Evolutionary conservation across 2,113 vertebrate species (phyloP).

Genomic region (Nanorana parkeri): DNA sequence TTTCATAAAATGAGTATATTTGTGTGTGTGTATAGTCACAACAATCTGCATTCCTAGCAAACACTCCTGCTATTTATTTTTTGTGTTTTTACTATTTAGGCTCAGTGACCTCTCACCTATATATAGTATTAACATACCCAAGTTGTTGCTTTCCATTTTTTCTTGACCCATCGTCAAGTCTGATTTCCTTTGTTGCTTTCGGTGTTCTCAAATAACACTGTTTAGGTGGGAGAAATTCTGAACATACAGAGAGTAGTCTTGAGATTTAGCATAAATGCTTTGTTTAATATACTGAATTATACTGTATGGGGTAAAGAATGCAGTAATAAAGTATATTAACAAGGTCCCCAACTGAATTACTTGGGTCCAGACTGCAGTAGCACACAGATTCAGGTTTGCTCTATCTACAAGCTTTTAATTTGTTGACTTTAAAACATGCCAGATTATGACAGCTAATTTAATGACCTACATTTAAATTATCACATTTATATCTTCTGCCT

Average conservation of each 20-base stretch:
- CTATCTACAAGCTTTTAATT: not conserved
- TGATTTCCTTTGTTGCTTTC: slow-evolving; percentile 41
- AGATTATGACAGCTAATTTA: no score
- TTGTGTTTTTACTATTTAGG: not conserved
- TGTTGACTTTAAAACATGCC: no score
- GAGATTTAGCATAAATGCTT: not conserved
- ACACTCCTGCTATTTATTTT: slow-evolving; percentile 46
- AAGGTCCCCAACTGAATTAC: not conserved
- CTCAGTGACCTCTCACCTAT: slow-evolving; percentile 69
- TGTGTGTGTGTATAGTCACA: slow-evolving; percentile 51
- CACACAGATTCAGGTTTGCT: not conserved
- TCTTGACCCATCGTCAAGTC: not conserved
- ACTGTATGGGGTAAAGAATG: slow-evolving; percentile 10
- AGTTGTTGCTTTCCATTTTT: slow-evolving; percentile 40
- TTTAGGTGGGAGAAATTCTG: slow-evolving; percentile 46
- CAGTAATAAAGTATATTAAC: not conserved
- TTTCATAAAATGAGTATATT: slow-evolving; percentile 59
- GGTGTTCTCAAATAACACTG: slow-evolving; percentile 60
- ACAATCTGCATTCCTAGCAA: slow-evolving; percentile 58
- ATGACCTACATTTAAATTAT: no score
- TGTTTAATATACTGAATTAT: slow-evolving; percentile 4
- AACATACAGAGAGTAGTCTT: not conserved
- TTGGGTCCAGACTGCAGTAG: not conserved
- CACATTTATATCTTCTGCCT: no score
- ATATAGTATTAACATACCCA: slow-evolving; percentile 67